Evolutionary conservation across 2,888 invertebrate genomes (phyloP).

Genomic region (Ormyrus rosae): DNA sequence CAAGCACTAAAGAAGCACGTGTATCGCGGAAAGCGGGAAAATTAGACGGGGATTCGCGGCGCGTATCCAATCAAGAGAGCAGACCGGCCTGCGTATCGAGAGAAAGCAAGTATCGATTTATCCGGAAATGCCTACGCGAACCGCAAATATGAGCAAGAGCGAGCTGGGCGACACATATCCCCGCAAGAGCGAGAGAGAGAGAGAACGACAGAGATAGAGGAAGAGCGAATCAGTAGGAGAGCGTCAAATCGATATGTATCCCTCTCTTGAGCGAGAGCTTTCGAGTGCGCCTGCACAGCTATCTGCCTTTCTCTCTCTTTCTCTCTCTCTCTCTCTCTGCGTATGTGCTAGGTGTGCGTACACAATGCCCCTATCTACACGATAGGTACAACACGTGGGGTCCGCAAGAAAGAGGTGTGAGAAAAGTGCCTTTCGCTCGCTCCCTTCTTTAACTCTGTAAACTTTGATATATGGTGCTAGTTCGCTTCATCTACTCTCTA

Average conservation of each 20-base stretch:
- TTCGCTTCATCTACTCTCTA: not conserved
- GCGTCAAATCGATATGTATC: slow-evolving; percentile 48
- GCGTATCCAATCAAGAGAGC: not conserved
- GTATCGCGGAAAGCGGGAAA: not conserved
- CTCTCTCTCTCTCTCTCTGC: not conserved
- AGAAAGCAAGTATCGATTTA: slow-evolving; percentile 40
- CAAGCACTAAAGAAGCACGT: no score
- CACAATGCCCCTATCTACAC: no score
- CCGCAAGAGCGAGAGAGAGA: not conserved
- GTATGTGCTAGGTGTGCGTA: not conserved
- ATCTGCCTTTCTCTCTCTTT: not conserved
- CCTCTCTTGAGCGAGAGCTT: slow-evolving; percentile 24
- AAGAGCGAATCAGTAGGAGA: slow-evolving; percentile 5
- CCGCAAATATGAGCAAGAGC: slow-evolving; percentile 34
- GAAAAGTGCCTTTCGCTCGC: no score
- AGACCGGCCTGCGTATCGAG: not conserved
- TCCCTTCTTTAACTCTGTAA: not conserved
- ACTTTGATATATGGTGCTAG: not conserved
- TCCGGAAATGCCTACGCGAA: slow-evolving; percentile 37
- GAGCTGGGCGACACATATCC: not conserved
- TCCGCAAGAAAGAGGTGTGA: no score
- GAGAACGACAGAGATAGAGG: slow-evolving; percentile 16
- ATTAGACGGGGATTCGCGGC: slow-evolving; percentile 4
- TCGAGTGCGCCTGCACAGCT: slow-evolving; percentile 25
- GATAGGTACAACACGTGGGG: no score